Base-by-base conservation (phyloP, 1,140 invertebrate genomes). In the Spodoptera litura region DNA sequence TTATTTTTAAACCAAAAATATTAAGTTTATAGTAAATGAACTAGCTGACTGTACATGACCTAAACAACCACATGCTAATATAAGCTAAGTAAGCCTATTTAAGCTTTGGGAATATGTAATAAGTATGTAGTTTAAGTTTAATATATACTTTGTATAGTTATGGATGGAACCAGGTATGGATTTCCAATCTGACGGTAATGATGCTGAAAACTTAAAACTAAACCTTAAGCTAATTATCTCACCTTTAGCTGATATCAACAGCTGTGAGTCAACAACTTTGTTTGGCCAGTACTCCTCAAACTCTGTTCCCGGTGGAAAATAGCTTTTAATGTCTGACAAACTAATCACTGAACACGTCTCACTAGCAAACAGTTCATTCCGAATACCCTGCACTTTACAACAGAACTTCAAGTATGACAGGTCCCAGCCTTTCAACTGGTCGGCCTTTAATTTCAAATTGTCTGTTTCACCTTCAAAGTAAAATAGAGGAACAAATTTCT, bases 401-500 rank as follows among this genome's bases (percentile, higher is more conserved):
- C 98, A 98, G 90, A 99, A 98, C 93, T 98, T 98, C 59, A 99
- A 95, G 92, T 99, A 99, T 0, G 98, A 97, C 59, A 99, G 91
- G 93, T 98, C 98, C 98, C 98, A 99, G 61, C 97, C 97, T 85
- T 97, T 97, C 52, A 98, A 93, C 87, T 97, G 96, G 87, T 98
- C 96, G 52, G 98, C 97, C 88, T 98, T 98, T 55, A 97, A 95
- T 88, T 98, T 98, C 0, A 98, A 94, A 92, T 98, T 98, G 88
- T 98, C 97, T 0, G 97, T 98, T 95, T 99, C 98, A 78, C 98
- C 98, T 95, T 98, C 98, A 89, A 99, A 98, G 91, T 98, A 98
- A 93, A 98, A 99, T n/a, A 99, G 91, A 11, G 98, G 98, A 71
- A 99, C 98, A 94, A 97, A 98, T 92, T 98, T 98, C 84, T 97